Conservation (phyloP, 2,888 invertebrate species). For the Corbicula japonica region DNA sequence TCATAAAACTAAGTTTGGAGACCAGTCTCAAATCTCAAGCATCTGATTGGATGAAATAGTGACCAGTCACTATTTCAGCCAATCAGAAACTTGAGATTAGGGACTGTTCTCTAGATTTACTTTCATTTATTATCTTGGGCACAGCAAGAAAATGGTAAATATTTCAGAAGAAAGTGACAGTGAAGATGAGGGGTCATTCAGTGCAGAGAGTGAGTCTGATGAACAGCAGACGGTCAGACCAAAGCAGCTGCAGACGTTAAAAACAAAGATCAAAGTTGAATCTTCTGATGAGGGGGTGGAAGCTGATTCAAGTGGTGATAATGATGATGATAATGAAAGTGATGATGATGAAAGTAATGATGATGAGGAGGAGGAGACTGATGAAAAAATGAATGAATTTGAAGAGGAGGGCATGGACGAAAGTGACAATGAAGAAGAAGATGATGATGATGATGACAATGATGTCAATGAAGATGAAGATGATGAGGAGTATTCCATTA, state of each 20-base stretch:
- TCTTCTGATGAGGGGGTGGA: no score
- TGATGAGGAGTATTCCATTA: not conserved
- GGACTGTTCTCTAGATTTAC: no score
- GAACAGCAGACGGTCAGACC: no score
- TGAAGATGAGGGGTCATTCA: conserved; percentile 67
- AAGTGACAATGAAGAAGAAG: conserved; percentile 28
- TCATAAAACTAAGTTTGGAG: no score
- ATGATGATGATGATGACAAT: conserved; percentile 32
- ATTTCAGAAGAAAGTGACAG: conserved; percentile 33
- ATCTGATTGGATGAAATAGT: no score
- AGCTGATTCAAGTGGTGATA: conserved; percentile 86
- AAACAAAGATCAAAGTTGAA: no score
- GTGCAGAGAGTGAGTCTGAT: conserved; percentile 49
- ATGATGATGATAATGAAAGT: conserved; percentile 74
- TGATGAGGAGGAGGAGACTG: conserved; percentile 48
- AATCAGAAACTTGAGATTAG: no score
- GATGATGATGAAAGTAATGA: conserved; percentile 63
- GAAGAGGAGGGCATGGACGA: conserved; percentile 40
- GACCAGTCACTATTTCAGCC: no score
- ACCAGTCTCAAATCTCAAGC: no score
- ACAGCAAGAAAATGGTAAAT: not conserved
- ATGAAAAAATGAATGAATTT: conserved; percentile 18
- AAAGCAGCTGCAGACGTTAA: no score
- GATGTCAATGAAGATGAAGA: conserved; percentile 21
- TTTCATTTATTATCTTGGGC: not conserved